Evolutionary conservation across 1,140 invertebrate genomes (phyloP), one percentile per base, ranked within the genome.

Genomic region (Dendroctonus valens): DNA sequence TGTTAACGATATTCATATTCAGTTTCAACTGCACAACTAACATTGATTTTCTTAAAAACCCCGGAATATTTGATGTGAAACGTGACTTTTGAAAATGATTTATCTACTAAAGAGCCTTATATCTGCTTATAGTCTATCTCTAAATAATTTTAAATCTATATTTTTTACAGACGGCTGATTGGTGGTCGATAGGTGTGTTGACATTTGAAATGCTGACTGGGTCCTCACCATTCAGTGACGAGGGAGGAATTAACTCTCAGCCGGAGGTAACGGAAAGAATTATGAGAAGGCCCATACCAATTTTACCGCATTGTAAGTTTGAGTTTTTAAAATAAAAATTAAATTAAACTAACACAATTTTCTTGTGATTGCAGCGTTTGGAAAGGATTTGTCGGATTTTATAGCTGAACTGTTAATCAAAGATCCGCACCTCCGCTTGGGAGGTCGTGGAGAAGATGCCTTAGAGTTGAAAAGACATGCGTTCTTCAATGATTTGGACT

Each of bases 121-220:
- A 26, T 14, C 9, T 46, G 44, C 3, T 11, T 11, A 9, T 4
- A 46, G 39, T 12, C 37, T 39, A 12, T 54, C 26, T 38, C 26
- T 38, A 11, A 5, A 8, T 3, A 8, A 51, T 8, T 51, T 4
- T 51, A 12, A 8, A 15, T 26, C 50, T 51, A 8, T 8, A 42
- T 75, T 74, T 62, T 54, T 81, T 83, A 9, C 81, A 94, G 92
- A 91, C 93, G 68, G 95, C 97, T 3, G 96, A 98, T 81, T 98
- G 96, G 95, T 98, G 95, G 95, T 95, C 93, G 55, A 89, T 98
- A 0, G 96, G 96, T n/a, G 95, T 98, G 0, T 81, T 99, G 11
- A 94, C 93, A 0, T 98, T 96, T 83, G 96, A 99, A 81, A 84
- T 99, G 7, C 79, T 99, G n/a, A 98, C 95, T 2, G 96, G 96